Base-by-base conservation (phyloP, 2,888 invertebrate species). In the Urechis unicinctus region DNA sequence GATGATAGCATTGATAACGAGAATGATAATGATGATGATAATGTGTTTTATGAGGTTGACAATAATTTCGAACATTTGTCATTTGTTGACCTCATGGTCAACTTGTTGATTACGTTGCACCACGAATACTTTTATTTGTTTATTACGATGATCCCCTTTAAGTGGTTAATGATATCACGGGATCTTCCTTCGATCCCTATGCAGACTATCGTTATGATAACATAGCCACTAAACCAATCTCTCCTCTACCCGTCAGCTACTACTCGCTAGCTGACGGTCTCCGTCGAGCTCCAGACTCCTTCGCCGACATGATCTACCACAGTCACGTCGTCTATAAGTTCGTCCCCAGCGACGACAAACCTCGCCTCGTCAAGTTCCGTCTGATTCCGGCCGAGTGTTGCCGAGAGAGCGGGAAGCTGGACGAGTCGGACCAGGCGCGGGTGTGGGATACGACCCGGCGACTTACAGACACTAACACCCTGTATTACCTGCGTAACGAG, bases 311-410 rank as follows among this genome's bases (percentile, higher is more conserved):
- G 26, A 49, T 17, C 31, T 65, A 65, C 52, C 42, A 65, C 60
- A 60, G 61, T 46, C 65, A 65, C 30, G 24, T 61, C 9, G 49
- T 60, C 9, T 65, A 64, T 50, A 42, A 30, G 6, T 58, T 62
- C 51, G 50, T 57, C 17, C 52, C 61, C 30, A 52, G 36, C 25
- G 54, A 61, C 42, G 56, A 43, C 24, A 43, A 45, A n/a, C 51
- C 45, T 2, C 36, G 55, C 1, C 42, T 64, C 1, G 59, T 50
- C 30, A 57, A 53, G 45, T 64, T 64, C 51, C 53, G 64, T 4
- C 54, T 63, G 5, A 46, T 63, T 44, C 62, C 64, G 17, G 53
- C 28, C 13, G 47, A 46, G 17, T n/a, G 30, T 9, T 21, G 6
- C 22, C 3, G 9, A 22, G 64, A 64, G 48, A 56, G 45, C 24